A percentile compares a stretch with the other conserved stretches of the same genome.
These are phyloP conservation scores for Caenorhabditis sp. DNA, from an alignment of 2,888 invertebrate genomes.

Conservation along the genomic window DNA sequence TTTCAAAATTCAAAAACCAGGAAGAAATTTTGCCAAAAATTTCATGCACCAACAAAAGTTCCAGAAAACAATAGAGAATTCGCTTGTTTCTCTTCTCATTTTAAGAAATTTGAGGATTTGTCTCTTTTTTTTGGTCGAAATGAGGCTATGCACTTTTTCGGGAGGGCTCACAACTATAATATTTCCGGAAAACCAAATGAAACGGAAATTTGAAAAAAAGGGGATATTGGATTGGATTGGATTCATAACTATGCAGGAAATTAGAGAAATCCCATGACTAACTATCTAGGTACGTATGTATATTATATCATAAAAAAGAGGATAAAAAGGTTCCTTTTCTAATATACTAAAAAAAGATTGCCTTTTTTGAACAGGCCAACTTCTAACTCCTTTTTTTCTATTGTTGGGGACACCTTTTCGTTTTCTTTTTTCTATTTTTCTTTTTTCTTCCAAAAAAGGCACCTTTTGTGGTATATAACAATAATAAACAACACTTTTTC, in stretches of 20 bases:
- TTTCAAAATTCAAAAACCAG: background rate
- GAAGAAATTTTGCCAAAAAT: background rate
- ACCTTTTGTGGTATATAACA: no score
- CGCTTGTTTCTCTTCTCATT: background rate
- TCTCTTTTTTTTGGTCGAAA: background rate
- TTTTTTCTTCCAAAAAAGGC: no score
- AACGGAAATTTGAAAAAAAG: background rate
- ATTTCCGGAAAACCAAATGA: background rate
- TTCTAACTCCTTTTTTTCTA: no score
- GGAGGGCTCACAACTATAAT: background rate
- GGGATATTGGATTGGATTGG: background rate
- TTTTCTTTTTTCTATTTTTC: no score
- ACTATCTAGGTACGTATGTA: no score
- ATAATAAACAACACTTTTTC: no score
- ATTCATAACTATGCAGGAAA: background rate
- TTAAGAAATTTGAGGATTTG: background rate
- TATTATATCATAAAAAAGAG: no score
- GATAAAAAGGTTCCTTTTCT: no score
- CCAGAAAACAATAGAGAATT: background rate
- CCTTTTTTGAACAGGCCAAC: no score
- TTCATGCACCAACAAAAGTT: background rate
- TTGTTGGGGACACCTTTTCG: no score
- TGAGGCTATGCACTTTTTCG: background rate
- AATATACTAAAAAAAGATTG: no score
- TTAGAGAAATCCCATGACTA: no score